Evolutionary conservation across 2,113 vertebrate species (phyloP), one percentile per base, ranked within the genome.

Genomic region (Gambusia holbrooki): DNA sequence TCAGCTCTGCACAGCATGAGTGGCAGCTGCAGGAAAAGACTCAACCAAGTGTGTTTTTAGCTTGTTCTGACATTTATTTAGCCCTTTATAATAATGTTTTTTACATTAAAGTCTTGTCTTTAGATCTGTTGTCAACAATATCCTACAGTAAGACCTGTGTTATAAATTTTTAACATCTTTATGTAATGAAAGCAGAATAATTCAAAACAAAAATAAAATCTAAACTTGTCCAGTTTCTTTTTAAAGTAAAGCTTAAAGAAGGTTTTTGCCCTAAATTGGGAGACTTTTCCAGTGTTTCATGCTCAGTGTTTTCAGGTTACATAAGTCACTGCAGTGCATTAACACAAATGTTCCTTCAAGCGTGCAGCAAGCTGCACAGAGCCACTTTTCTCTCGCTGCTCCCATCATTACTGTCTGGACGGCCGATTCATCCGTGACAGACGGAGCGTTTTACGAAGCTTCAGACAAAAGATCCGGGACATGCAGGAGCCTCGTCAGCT

Each of bases 301-400:
- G 28, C 4, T 1, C 22, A 0, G 7, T 76, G 33, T 74, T 69
- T 87, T 73, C 74, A 29, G 27, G 67, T 89, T 93, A 90, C 79
- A 70, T 94, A 92, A 93, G 79, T 84, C 60, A 42, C 88, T 86
- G 90, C 91, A 92, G 81, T 61, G 28, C 82, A 80, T 91, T 91
- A 88, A 86, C 92, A 91, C 90, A 89, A 74, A 87, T 92, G 88
- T 82, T 82, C 81, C 14, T 42, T 86, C 67, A 88, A 88, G 91
- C 90, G 83, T 90, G 81, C 69, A 79, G 61, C 80, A 73, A 72
- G 71, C 79, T 65, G 83, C 88, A 77, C 66, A 71, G 61, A 83
- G 74, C 54, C 66, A 25, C 66, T 48, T 76, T 72, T 9, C 64
- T 63, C 42, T 61, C 17, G 5, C 45, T 6, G n/a, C 58, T 33